These are phyloP conservation scores for Agriopis leucophaearia DNA, from an alignment of 2,888 invertebrate species.

Conservation along the genomic window DNA sequence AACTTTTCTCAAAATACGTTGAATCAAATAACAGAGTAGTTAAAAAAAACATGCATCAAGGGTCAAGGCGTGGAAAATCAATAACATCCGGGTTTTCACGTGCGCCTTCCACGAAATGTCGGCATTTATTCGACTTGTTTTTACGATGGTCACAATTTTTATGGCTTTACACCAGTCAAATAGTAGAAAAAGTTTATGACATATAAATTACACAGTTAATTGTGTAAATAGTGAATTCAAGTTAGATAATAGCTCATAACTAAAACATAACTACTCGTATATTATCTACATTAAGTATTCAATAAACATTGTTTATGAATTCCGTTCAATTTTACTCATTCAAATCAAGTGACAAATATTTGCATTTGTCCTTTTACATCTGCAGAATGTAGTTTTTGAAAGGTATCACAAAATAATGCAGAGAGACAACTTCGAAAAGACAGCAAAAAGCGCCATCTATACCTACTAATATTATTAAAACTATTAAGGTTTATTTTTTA, in stretches of 20 bases:
- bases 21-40: not conserved
- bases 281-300: constrained; percentile 1
- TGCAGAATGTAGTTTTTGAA: constrained; percentile 42
- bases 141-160: constrained; percentile 19
- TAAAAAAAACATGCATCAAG: constrained; percentile 4
- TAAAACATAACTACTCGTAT: not conserved
- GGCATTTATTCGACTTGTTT: constrained; percentile 13
- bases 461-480: too few species aligned
- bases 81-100: constrained; percentile 35
- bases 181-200: not conserved
- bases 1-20: too few species aligned
- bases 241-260: not conserved
- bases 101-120: constrained; percentile 16
- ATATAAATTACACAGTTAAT: not conserved
- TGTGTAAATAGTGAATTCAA: not conserved
- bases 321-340: constrained; percentile 14
- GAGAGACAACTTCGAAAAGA: not conserved
- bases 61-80: constrained; percentile 28
- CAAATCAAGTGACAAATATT: constrained; percentile 31
- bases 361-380: constrained; percentile 45
- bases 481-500: too few species aligned
- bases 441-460: not conserved
- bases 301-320: constrained; percentile 7
- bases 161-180: not conserved
- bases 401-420: constrained; percentile 19